Base-by-base conservation (phyloP, 2,797 vertebrate genomes). In the Molothrus ater region DNA sequence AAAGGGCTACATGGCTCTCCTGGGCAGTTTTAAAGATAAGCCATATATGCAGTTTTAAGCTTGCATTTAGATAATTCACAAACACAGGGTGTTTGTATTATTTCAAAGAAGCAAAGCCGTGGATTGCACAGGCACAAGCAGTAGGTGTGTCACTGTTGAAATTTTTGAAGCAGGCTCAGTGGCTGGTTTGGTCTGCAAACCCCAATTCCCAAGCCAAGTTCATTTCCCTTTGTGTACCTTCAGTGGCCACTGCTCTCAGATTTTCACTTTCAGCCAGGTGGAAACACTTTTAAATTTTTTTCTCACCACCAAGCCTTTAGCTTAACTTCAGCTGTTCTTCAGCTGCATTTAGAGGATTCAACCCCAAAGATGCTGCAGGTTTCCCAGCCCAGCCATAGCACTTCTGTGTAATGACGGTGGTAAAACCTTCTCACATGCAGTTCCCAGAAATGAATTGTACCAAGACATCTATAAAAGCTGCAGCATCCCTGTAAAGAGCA, bases 1-100 rank as follows among this genome's bases (percentile, higher is more conserved):
- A 71, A 92, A 72, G 47, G 72, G 14, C 36, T 86, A 9, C 36
- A 11, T 31, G 34, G 13, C 28, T 88, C 25, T 93, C 56, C 71
- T 69, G 29, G 59, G 45, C 54, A 95, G 59, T 92, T 95, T 97
- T n/a, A 93, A 92, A 72, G 88, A 83, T 76, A 85, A 96, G 84
- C 87, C 78, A 95, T 94, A 68, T 48, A 59, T 28, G 24, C 26
- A 85, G 70, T 85, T 96, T 96, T 92, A 81, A 76, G 47, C 64
- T 94, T 54, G 61, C 76, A 40, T 54, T 95, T 84, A 89, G n/a
- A 95, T 84, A 86, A 92, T n/a, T 64, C 34, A 91, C 81, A 64
- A 75, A 61, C 66, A 70, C 26, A 63, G 54, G 40, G 19, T 92
- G 47, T 88, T 97, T 95, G 69, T 70, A 64, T 92, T 93, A 80